Evolutionary conservation across 2,797 vertebrate genomes (phyloP).

Genomic region (Neosilurus hyrtlii): DNA sequence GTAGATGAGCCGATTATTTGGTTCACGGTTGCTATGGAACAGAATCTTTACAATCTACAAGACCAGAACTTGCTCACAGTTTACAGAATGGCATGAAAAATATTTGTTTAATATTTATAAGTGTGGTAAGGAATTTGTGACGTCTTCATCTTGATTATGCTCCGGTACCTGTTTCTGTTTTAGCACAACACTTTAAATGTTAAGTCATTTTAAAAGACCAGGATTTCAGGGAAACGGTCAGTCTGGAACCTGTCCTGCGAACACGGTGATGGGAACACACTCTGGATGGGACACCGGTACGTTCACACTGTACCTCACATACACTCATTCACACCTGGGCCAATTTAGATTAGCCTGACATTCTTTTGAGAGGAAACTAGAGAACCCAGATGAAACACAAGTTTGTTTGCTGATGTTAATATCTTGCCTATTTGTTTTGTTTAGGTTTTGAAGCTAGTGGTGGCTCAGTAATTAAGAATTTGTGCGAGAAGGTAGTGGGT

Average conservation of each 20-base stretch:
- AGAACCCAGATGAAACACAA: not conserved
- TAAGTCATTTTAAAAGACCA: too few relatives aligned
- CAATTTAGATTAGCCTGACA: not conserved
- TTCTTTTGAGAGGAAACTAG: not conserved
- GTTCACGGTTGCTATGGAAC: constrained; percentile 20
- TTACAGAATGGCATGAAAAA: not conserved
- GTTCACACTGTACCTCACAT: not conserved
- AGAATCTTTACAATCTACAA: not conserved
- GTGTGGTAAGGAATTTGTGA: not conserved
- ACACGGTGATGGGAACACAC: not conserved
- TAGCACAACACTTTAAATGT: not conserved
- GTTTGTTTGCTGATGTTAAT: not conserved
- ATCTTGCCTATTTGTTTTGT: not conserved
- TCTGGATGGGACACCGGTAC: not conserved
- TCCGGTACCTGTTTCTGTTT: not conserved
- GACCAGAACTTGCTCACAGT: not conserved
- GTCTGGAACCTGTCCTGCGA: not conserved
- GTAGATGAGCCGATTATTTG: constrained; percentile 26
- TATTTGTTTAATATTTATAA: constrained; percentile 2
- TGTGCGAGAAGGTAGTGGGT: not conserved
- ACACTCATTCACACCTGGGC: not conserved
- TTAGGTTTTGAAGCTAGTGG: not conserved
- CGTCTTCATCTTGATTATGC: not conserved
- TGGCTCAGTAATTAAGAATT: not conserved
- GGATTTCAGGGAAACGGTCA: not conserved